Conservation (phyloP, 2,888 invertebrate species). For the Phengaris arion region DNA sequence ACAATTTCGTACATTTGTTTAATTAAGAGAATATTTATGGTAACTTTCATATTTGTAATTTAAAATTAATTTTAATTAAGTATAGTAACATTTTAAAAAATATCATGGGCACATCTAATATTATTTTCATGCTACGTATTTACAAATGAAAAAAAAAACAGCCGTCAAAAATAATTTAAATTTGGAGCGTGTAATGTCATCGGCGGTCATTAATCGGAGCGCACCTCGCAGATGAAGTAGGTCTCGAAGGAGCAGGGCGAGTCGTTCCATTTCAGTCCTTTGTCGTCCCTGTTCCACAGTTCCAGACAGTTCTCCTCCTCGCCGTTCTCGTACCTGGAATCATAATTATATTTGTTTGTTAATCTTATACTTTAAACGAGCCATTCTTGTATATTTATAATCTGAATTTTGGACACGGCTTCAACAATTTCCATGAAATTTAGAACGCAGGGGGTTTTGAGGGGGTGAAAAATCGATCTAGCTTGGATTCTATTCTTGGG, state of each 20-base stretch:
- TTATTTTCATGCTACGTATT: background rate
- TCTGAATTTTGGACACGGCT: too few species aligned
- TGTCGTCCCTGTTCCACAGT: slow-evolving; percentile 94
- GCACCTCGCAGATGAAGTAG: slow-evolving; percentile 94
- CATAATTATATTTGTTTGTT: too few species aligned
- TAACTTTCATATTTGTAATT: too few species aligned
- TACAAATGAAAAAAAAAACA: background rate
- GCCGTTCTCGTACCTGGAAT: slow-evolving; percentile 86
- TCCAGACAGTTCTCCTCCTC: slow-evolving; percentile 96
- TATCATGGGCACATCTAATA: background rate
- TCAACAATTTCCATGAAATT: too few species aligned
- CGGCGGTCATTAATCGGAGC: slow-evolving; percentile 64
- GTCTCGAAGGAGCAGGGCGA: slow-evolving; percentile 96
- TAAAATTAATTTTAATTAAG: too few species aligned
- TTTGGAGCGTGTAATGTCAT: slow-evolving; percentile 34
- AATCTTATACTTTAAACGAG: too few species aligned
- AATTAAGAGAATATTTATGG: too few species aligned
- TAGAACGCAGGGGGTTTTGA: too few species aligned
- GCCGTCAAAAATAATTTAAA: slow-evolving; percentile 8
- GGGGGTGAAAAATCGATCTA: too few species aligned
- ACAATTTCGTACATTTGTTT: background rate
- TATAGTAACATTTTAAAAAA: background rate
- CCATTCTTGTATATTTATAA: too few species aligned
- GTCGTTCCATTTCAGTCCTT: slow-evolving; percentile 96
- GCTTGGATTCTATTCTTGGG: too few species aligned